These are phyloP conservation scores for Bellardia bayeri DNA, from an alignment of 2,888 invertebrate species.

Conservation along the genomic window DNA sequence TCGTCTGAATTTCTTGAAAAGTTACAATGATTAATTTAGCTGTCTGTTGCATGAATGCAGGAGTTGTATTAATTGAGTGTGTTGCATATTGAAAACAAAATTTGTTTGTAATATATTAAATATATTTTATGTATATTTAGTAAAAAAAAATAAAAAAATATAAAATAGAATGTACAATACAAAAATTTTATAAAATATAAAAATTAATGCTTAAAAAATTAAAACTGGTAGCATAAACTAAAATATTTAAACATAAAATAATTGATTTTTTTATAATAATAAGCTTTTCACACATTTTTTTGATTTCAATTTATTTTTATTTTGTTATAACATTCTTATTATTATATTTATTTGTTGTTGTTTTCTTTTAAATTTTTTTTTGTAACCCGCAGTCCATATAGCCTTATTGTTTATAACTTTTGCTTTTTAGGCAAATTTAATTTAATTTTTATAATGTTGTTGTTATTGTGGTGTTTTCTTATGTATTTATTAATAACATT, in stretches of 20 bases:
- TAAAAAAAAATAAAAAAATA: conserved; percentile 42
- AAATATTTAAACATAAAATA: neutral
- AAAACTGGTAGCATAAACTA: neutral
- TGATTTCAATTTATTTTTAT: conserved; percentile 2
- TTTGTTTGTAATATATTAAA: conserved; percentile 37
- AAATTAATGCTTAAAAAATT: neutral
- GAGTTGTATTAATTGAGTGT: too few relatives aligned
- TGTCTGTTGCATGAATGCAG: too few relatives aligned
- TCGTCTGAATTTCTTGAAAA: too few relatives aligned
- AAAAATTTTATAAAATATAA: conserved; percentile 31
- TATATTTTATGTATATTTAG: conserved; percentile 49
- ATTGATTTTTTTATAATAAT: neutral
- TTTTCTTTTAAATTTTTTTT: neutral
- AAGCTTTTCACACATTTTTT: neutral
- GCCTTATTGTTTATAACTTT: conserved; percentile 22
- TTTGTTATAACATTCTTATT: conserved; percentile 48
- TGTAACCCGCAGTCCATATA: conserved; percentile 47
- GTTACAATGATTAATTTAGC: too few relatives aligned
- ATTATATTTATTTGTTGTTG: neutral
- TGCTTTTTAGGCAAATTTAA: conserved; percentile 34
- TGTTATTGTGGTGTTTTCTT: conserved; percentile 43
- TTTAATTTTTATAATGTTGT: conserved; percentile 16
- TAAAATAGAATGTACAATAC: conserved; percentile 60
- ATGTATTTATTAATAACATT: conserved; percentile 52
- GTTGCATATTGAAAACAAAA: neutral